These are phyloP conservation scores for Motacilla alba DNA, from an alignment of 2,113 vertebrate genomes.

Conservation along the genomic window DNA sequence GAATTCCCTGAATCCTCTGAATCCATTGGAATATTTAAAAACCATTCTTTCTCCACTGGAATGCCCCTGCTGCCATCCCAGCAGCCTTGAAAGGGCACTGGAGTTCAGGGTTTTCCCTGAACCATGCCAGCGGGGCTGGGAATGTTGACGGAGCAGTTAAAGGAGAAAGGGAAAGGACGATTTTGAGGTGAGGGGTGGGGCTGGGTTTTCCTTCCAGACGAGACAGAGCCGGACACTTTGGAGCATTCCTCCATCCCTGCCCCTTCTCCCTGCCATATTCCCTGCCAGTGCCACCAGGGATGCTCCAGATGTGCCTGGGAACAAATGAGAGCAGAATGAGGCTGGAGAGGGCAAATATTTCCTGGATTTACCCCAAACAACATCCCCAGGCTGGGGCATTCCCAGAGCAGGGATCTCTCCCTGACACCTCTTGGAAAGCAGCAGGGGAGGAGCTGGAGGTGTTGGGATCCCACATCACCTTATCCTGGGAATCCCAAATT, in stretches of 20 bases:
- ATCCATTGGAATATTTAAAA: not conserved
- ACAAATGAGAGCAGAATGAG: not conserved
- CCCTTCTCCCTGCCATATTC: not conserved
- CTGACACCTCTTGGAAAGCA: not conserved
- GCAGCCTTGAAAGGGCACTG: not conserved
- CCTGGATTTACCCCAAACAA: not conserved
- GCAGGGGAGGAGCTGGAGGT: not conserved
- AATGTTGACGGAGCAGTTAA: not conserved
- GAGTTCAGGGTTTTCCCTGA: not conserved
- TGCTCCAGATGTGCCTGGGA: not conserved
- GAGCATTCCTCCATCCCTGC: not conserved
- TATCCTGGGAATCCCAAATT: not conserved
- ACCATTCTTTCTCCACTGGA: not conserved
- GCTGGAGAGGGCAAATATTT: not conserved
- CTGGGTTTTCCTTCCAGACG: not conserved
- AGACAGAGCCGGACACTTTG: not conserved
- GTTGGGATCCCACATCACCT: not conserved
- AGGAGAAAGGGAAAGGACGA: not conserved
- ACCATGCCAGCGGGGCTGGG: not conserved
- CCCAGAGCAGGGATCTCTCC: not conserved
- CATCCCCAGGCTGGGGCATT: not conserved
- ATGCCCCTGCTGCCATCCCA: not conserved
- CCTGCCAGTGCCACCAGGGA: not conserved
- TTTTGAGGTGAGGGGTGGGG: not conserved
- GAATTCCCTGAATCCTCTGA: not conserved